Base-by-base conservation (phyloP, 2,113 vertebrate genomes). In the Amphilophus citrinellus region DNA sequence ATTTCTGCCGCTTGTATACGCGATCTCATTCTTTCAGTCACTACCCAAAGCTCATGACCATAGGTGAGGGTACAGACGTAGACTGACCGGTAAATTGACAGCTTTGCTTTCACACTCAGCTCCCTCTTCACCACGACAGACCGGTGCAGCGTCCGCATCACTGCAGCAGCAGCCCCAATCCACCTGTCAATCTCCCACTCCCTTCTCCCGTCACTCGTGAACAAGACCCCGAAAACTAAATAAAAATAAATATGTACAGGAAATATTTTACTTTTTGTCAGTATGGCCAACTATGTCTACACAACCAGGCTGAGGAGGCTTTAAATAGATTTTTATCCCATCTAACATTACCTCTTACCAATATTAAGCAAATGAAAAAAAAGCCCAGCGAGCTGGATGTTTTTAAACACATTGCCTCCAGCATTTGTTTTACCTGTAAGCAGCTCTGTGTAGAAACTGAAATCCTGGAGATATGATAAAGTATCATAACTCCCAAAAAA, bases 361-460 rank as follows among this genome's bases (percentile, higher is more conserved):
- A 11, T 24, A 71, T 84, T 37, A 32, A 50, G 65, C 35, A 13
- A 77, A 11, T n/a, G 22, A 56, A 44, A 50, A 63, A 27, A 57
- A 47, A 60, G 77, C 2, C n/a, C 6, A 61, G 59, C 14, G 65
- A 83, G 42, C 37, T 14, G 24, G 13, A 15, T 10, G 6, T 30
- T 30, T 30, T 30, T 73, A 3, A 3, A n/a, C 11, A 22, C 56
- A 71, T 15, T 73, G 22, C 77, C 73, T 79, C 1, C 18, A 50
- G 77, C 39, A 60, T 56, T 63, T 37, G 37, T 24, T 79, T 61
- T 56, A 20, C 20, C 14, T 80, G 7, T 80, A 32, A 80, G 66
- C 61, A 81, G 57, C 7, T 32, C 20, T 13, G 61, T 66, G 15
- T 13, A 53, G 57, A 24, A 17, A 63, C 82, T 6, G 58, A 2